A percentile compares a stretch with the other conserved stretches of the same genome.
phyloP scores from a whole-genome alignment of 2,888 invertebrate species.

The Chelonus formosanus region DNA sequence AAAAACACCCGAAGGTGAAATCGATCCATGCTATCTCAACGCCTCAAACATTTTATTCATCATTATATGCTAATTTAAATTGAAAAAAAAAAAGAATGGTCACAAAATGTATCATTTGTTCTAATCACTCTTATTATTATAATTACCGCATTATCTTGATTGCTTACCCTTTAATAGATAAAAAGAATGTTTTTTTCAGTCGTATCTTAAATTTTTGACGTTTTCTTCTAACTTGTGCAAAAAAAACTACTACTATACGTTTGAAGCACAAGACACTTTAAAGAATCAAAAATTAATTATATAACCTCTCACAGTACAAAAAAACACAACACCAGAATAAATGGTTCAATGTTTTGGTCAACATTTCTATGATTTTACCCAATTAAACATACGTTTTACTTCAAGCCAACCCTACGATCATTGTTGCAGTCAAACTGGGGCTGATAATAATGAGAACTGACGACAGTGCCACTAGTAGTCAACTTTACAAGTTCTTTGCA shows the following conservation, averaged over 20 bases:
- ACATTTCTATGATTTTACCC: slow-evolving; percentile 9
- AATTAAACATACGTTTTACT: background rate
- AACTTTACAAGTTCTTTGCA: slow-evolving; percentile 12
- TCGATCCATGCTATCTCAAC: slow-evolving; percentile 38
- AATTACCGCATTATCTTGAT: too few relatives aligned
- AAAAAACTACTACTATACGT: too few relatives aligned
- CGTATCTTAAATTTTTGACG: too few relatives aligned
- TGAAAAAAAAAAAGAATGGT: too few relatives aligned
- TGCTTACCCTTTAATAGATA: too few relatives aligned
- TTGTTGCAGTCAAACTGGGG: slow-evolving; percentile 22
- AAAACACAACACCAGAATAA: slow-evolving; percentile 11
- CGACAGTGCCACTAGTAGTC: slow-evolving; percentile 19
- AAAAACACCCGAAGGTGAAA: slow-evolving; percentile 37
- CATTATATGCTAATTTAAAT: background rate
- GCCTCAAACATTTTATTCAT: slow-evolving; percentile 26
- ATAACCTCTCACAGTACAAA: slow-evolving; percentile 2
- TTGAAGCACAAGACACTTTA: too few relatives aligned
- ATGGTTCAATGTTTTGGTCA: slow-evolving; percentile 8
- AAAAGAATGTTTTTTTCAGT: too few relatives aligned
- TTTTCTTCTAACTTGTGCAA: too few relatives aligned
- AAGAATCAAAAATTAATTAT: too few relatives aligned
- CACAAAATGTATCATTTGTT: too few relatives aligned
- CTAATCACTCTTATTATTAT: too few relatives aligned
- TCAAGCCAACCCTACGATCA: slow-evolving; percentile 24
- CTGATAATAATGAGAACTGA: background rate